Base-by-base conservation (phyloP, 2,888 invertebrate species). In the Drosophila kanekoi region DNA sequence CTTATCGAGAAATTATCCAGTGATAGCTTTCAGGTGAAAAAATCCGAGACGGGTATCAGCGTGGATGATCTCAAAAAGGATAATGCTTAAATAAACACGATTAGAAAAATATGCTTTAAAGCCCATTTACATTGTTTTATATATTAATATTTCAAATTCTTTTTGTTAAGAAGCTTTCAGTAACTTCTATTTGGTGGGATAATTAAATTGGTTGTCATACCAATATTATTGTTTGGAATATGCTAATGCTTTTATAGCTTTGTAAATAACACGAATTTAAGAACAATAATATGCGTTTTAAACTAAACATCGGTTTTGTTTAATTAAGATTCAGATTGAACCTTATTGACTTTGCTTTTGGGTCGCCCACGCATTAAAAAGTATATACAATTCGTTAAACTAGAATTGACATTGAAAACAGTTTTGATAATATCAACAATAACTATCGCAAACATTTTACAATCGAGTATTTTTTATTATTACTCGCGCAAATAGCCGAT, bases 11-110 rank as follows among this genome's bases (percentile, higher is more conserved):
- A 71, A 38, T 48, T 72, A 32, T 72, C 89, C n/a, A 77, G 75
- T 23, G 77, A 77, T 13, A 87, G 71, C 11, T 85, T 86, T 38
- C 70, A 72, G 52, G 89, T 75, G 1, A 75, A 77, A n/a, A 77
- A 58, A 20, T 58, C 75, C 0, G 63, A 67, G 18, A 59, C 68
- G 1, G 81, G 63, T n/a, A 52, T 63, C 11, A 65, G 20, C n/a
- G 66, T 63, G 13, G 63, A 65, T 37, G 66, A 63, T 43, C 66
- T 63, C 0, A 63, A 63, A 20, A 6, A 23, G 37, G 43, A 63
- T 33, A 33, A 23, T 6, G 9, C 0, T 11, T 33, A 20, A 35
- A 13, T 23, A 32, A 11, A 2, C 13, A 4, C 16, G 0, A 14
- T 47, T 13, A 8, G 20, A 63, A 33, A 14, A 33, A 28, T 18